A percentile compares a stretch with the other conserved stretches of the same genome.
These are phyloP conservation scores for Siphlonurus alternatus DNA, from an alignment of 2,888 invertebrate genomes.

Conservation along the genomic window DNA sequence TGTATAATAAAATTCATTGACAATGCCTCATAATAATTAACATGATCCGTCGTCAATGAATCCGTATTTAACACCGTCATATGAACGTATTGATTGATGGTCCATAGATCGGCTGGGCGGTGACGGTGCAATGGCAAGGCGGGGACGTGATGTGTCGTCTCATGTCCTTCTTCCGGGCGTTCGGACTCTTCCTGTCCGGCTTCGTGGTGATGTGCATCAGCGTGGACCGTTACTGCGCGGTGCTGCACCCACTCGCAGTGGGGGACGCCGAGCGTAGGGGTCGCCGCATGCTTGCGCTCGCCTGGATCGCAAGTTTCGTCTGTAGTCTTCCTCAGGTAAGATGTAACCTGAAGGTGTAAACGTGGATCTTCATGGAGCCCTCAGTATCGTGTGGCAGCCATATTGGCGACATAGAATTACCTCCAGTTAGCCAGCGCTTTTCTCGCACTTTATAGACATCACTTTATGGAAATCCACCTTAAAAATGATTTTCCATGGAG, in stretches of 20 bases:
- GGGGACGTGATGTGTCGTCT: constrained; percentile 21
- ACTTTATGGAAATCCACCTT: too few species aligned
- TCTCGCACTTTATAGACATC: too few species aligned
- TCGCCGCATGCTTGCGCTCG: constrained; percentile 22
- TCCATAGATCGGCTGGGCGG: constrained; percentile 21
- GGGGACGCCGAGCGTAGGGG: constrained; percentile 21
- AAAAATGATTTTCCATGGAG: too few species aligned
- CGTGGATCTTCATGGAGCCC: neutral
- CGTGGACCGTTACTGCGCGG: constrained; percentile 21
- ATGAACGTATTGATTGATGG: too few species aligned
- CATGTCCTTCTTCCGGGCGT: constrained; percentile 21
- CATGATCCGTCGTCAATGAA: too few species aligned
- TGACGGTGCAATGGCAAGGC: constrained; percentile 22
- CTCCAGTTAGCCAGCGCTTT: neutral
- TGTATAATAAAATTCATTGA: too few species aligned
- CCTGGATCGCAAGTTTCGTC: constrained; percentile 23
- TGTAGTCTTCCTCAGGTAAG: constrained; percentile 26
- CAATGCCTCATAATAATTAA: too few species aligned
- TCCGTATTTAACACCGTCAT: too few species aligned
- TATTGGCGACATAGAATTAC: neutral
- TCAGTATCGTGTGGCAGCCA: too few species aligned
- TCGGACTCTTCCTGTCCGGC: constrained; percentile 22
- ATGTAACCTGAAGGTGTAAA: neutral
- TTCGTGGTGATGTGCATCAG: constrained; percentile 23
- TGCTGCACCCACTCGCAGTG: constrained; percentile 21